Evolutionary conservation across 2,888 invertebrate species (phyloP).

Genomic region (Oxyteleia sp.): DNA sequence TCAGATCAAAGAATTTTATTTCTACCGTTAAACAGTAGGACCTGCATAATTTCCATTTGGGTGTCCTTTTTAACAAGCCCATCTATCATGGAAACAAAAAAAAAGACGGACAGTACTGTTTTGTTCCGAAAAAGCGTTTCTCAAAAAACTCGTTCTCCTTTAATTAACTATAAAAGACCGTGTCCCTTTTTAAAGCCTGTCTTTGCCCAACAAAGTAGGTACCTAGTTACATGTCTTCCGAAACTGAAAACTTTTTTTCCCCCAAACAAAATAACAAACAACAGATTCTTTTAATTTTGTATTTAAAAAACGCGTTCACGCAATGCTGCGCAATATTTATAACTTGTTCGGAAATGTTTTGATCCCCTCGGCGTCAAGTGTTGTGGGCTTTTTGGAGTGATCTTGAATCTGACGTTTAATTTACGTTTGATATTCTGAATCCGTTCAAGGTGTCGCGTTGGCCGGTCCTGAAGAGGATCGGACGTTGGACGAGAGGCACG

Average conservation of each 20-base stretch:
- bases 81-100: conserved; percentile 53
- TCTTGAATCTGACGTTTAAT: conserved; percentile 54
- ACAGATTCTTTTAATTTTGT: neutral
- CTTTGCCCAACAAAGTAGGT: conserved; percentile 25
- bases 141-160: conserved; percentile 58
- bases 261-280: too few relatives aligned
- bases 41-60: conserved; percentile 51
- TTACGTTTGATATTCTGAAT: conserved; percentile 47
- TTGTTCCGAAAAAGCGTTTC: conserved; percentile 44
- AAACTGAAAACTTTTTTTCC: conserved; percentile 12
- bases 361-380: neutral
- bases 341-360: conserved; percentile 7
- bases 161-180: conserved; percentile 62
- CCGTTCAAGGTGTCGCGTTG: conserved; percentile 50
- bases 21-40: conserved; percentile 64
- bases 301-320: neutral
- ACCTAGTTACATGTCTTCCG: conserved; percentile 11
- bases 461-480: conserved; percentile 82
- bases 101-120: conserved; percentile 26
- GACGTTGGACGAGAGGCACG: conserved; percentile 74
- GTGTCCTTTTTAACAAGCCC: conserved; percentile 45
- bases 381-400: conserved; percentile 9
- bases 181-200: conserved; percentile 25
- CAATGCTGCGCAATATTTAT: neutral
- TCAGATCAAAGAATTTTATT: conserved; percentile 41